Conservation (phyloP, 2,888 invertebrate species). For the Caenorhabditis plicata region DNA sequence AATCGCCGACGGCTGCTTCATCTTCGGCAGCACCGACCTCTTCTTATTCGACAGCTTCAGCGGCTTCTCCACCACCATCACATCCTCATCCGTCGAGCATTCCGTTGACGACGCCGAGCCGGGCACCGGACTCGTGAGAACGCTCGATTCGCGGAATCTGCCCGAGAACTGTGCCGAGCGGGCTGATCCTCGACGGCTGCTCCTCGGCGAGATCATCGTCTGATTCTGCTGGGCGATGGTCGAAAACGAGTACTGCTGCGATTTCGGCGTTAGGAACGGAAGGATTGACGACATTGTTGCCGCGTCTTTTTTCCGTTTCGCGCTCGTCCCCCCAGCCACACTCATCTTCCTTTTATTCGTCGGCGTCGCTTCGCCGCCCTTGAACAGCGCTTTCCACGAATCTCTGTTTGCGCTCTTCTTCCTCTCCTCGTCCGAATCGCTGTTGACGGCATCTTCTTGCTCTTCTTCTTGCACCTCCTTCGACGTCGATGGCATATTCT, state of each 20-base stretch:
- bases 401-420: not conserved
- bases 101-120: slow-evolving; percentile 25
- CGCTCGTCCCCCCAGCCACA: not conserved
- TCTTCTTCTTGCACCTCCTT: too few relatives aligned
- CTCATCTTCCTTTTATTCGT: not conserved
- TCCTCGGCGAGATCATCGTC: not conserved
- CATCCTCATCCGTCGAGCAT: slow-evolving; percentile 22
- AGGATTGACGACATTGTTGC: not conserved
- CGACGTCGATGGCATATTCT: not conserved
- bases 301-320: slow-evolving; percentile 4
- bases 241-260: not conserved
- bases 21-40: not conserved
- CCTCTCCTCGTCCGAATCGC: not conserved
- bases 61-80: not conserved
- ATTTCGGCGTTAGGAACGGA: slow-evolving; percentile 1
- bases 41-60: not conserved
- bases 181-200: not conserved
- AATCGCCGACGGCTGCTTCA: slow-evolving; percentile 1
- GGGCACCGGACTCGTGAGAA: slow-evolving; percentile 13
- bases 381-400: not conserved
- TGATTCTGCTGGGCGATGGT: not conserved
- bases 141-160: not conserved
- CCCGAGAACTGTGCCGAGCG: not conserved
- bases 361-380: not conserved
- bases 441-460: not conserved